A percentile compares a stretch with the other conserved stretches of the same genome.
These are phyloP conservation scores for Dromiciops gliroides DNA, from an alignment of 2,113 vertebrate species.

Conservation along the genomic window DNA sequence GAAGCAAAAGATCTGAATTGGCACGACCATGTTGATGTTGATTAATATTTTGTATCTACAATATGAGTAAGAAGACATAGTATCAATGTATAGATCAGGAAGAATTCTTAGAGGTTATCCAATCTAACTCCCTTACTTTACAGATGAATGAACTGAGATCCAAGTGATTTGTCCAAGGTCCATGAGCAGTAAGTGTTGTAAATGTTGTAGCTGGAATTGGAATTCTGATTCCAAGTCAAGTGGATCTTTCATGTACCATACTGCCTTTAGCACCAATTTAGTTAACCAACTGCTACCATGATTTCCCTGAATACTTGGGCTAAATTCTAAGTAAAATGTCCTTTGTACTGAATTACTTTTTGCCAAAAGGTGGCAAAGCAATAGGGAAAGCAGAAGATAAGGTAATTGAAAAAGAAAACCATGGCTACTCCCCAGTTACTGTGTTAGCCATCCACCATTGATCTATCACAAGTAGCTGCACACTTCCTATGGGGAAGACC, in stretches of 20 bases:
- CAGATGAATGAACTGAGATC: too few species aligned
- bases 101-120: too few species aligned
- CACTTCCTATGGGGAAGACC: neutral
- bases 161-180: too few species aligned
- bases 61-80: neutral
- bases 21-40: too few species aligned
- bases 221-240: neutral
- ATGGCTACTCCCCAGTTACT: neutral
- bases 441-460: neutral
- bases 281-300: too few species aligned
- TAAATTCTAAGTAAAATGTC: neutral
- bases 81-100: too few species aligned
- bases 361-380: neutral
- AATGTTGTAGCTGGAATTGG: too few species aligned
- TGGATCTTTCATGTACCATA: neutral
- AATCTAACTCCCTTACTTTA: too few species aligned
- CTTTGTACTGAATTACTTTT: constrained; percentile 10
- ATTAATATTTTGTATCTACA: neutral
- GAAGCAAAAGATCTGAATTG: too few species aligned
- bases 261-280: neutral
- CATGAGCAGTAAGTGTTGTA: too few species aligned
- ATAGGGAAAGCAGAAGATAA: neutral
- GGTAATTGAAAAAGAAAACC: neutral
- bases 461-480: neutral
- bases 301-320: neutral